phyloP scores from a whole-genome alignment of 2,113 vertebrate genomes.

The Vidua chalybeata region DNA sequence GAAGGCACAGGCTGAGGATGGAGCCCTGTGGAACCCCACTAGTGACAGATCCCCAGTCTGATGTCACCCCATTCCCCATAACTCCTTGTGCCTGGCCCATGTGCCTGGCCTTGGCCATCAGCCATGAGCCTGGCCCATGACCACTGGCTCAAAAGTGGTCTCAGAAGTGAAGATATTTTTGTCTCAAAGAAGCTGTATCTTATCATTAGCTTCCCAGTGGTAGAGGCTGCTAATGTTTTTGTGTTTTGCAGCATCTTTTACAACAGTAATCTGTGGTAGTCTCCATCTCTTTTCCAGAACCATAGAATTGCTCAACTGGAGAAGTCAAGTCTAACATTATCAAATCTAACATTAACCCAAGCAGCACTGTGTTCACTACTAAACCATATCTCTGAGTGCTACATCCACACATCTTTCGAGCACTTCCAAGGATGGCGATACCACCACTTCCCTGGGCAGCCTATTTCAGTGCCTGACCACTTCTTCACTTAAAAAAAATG shows the following conservation, averaged over 20 bases:
- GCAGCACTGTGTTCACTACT: accelerated
- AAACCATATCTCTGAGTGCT: not conserved
- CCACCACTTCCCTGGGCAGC: not conserved
- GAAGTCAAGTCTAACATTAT: not conserved
- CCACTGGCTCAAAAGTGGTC: too few relatives aligned
- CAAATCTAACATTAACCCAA: not conserved
- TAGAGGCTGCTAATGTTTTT: not conserved
- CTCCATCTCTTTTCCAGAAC: not conserved
- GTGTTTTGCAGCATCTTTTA: not conserved
- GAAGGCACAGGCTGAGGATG: accelerated
- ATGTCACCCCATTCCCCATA: not conserved
- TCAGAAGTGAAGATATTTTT: not conserved
- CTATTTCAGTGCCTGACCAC: not conserved
- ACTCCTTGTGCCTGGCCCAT: accelerated
- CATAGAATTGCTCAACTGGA: not conserved
- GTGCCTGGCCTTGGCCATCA: too few relatives aligned
- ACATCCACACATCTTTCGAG: not conserved
- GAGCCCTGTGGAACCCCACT: not conserved
- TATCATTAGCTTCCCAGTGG: not conserved
- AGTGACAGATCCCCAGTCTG: not conserved
- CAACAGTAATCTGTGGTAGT: not conserved
- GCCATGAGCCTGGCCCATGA: not conserved
- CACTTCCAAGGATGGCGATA: not conserved
- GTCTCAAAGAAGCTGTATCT: not conserved
- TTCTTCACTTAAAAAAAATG: not conserved